phyloP scores from a whole-genome alignment of 2,113 vertebrate species.

The Isurus oxyrinchus region DNA sequence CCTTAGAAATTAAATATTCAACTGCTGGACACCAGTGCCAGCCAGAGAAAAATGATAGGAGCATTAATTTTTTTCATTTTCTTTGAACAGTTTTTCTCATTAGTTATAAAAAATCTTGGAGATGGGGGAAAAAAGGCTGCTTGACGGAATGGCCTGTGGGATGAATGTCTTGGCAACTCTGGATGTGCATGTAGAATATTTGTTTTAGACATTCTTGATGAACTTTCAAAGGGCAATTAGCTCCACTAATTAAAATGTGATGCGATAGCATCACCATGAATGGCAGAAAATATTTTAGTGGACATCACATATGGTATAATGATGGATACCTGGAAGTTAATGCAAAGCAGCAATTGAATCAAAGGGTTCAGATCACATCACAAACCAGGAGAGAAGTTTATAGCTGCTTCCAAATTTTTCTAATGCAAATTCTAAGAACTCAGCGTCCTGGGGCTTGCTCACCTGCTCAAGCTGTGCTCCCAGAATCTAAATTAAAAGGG shows the following conservation, averaged over 20 bases:
- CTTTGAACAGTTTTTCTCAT: not conserved
- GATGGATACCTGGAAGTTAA: not conserved
- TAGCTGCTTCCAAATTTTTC: not conserved
- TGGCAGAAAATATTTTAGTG: not conserved
- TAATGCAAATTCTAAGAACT: not conserved
- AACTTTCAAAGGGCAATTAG: not conserved
- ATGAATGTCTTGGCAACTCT: not conserved
- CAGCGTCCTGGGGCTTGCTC: not conserved
- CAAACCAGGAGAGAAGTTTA: constrained; percentile 8
- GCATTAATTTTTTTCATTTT: not conserved
- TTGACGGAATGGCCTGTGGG: not conserved
- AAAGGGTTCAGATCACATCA: not conserved
- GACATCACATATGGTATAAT: not conserved
- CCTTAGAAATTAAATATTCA: not conserved
- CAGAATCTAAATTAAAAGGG: not conserved
- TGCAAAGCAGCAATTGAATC: not conserved
- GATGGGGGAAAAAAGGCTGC: too few species aligned
- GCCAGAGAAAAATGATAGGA: not conserved
- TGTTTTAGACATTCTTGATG: not conserved
- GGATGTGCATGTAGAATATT: not conserved
- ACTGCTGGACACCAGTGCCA: not conserved
- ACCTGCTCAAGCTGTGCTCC: not conserved
- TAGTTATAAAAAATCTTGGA: not conserved
- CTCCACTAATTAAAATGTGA: not conserved
- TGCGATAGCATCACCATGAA: not conserved